These are phyloP conservation scores for Marronus borbonicus DNA, from an alignment of 2,888 invertebrate genomes.

Conservation along the genomic window DNA sequence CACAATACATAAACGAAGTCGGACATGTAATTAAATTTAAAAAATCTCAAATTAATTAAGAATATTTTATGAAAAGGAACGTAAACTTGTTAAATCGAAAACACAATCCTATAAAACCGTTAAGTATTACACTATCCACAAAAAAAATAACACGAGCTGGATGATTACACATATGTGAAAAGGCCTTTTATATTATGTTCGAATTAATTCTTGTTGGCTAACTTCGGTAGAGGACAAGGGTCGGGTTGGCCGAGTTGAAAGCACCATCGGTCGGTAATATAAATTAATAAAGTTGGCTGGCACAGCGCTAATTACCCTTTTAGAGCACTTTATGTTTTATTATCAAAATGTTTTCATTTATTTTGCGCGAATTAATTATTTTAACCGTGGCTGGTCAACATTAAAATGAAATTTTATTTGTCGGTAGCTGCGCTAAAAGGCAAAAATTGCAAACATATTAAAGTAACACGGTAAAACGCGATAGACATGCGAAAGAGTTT, in stretches of 20 bases:
- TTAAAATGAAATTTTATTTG: conserved; percentile 14
- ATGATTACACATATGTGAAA: not conserved
- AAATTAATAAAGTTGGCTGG: conserved; percentile 42
- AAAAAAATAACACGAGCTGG: conserved; percentile 10
- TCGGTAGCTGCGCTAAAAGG: not conserved
- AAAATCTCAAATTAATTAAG: no score
- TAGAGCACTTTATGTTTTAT: conserved; percentile 34
- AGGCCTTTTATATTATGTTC: not conserved
- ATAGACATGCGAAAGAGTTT: not conserved
- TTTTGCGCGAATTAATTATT: conserved; percentile 13
- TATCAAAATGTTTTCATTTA: conserved; percentile 40
- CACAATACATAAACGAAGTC: no score
- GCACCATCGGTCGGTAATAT: conserved; percentile 37
- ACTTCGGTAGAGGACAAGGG: not conserved
- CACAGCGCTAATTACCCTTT: conserved; percentile 44
- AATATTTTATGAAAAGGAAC: no score
- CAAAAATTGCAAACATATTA: conserved; percentile 7
- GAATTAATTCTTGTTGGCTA: conserved; percentile 30
- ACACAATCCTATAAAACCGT: no score
- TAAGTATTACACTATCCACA: not conserved
- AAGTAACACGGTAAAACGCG: not conserved
- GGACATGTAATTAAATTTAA: no score
- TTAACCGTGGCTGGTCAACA: not conserved
- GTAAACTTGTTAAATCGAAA: no score
- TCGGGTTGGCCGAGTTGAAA: conserved; percentile 22